These are phyloP conservation scores for Amphipyra tragopoginis DNA, from an alignment of 2,888 invertebrate genomes.

Conservation along the genomic window DNA sequence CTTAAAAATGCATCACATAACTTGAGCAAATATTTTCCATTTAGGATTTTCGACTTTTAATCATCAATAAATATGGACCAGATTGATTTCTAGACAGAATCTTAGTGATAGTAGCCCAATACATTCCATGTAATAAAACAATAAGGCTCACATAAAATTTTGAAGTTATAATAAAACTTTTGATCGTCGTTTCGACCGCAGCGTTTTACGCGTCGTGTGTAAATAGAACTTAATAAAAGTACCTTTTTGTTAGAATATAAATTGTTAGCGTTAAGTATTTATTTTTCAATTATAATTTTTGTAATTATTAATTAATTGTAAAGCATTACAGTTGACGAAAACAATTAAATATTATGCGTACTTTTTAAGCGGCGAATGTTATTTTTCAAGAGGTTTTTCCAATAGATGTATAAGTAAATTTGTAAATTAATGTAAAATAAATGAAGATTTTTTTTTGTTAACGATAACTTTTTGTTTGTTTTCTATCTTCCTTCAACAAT, in stretches of 20 bases:
- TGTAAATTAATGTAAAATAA: conserved; percentile 90
- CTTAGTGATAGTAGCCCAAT: neutral
- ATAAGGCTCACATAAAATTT: neutral
- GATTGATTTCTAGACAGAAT: neutral
- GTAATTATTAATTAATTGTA: conserved; percentile 79
- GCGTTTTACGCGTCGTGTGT: conserved; percentile 77
- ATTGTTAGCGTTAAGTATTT: conserved; percentile 85
- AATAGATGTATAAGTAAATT: conserved; percentile 73
- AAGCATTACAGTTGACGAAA: conserved; percentile 68
- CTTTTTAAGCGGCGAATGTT: conserved; percentile 79
- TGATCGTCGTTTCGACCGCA: conserved; percentile 73
- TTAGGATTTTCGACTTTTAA: neutral
- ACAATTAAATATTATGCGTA: conserved; percentile 69
- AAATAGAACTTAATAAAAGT: conserved; percentile 83
- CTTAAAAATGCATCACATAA: conserved; percentile 5
- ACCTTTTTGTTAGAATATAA: conserved; percentile 84
- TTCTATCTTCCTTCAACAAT: conserved; percentile 25
- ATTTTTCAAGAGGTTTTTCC: conserved; percentile 83
- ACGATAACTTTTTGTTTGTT: conserved; percentile 66
- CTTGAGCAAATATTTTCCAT: neutral
- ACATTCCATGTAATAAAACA: neutral
- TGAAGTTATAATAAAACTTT: neutral
- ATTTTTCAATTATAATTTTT: conserved; percentile 81
- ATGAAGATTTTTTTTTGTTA: conserved; percentile 88
- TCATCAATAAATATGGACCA: neutral